phyloP scores from a whole-genome alignment of 2,888 invertebrate genomes.

The Hyposoter dolosus region DNA sequence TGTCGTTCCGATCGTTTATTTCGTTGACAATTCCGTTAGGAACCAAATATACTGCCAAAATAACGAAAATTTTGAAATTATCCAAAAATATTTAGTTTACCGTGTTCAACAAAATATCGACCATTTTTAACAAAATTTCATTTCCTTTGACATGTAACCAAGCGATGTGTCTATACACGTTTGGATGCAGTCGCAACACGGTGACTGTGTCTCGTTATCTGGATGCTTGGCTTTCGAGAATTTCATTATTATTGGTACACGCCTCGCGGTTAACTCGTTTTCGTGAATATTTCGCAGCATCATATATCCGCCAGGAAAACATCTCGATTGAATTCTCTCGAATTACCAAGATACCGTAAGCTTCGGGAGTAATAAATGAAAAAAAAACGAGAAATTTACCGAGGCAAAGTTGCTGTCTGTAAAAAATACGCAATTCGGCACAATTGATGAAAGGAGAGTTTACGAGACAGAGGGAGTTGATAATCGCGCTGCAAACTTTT shows the following conservation, averaged over 20 bases:
- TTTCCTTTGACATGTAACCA: background rate
- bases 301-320: slow-evolving; percentile 30
- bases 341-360: background rate
- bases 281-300: slow-evolving; percentile 41
- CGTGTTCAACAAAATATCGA: too few species aligned
- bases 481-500: slow-evolving; percentile 2
- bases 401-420: background rate
- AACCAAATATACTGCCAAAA: too few species aligned
- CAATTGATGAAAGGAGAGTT: slow-evolving; percentile 15
- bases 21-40: too few species aligned
- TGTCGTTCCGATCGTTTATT: too few species aligned
- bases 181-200: slow-evolving; percentile 29
- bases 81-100: too few species aligned
- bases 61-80: too few species aligned
- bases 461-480: background rate
- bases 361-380: background rate
- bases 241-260: slow-evolving; percentile 9
- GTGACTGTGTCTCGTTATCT: slow-evolving; percentile 16
- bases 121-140: too few species aligned
- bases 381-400: slow-evolving; percentile 1
- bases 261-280: slow-evolving; percentile 14
- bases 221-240: slow-evolving; percentile 2
- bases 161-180: slow-evolving; percentile 25
- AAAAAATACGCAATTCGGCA: slow-evolving; percentile 5
- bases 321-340: background rate